Conservation (phyloP, 2,797 vertebrate genomes). For the Phoebastria nigripes region DNA sequence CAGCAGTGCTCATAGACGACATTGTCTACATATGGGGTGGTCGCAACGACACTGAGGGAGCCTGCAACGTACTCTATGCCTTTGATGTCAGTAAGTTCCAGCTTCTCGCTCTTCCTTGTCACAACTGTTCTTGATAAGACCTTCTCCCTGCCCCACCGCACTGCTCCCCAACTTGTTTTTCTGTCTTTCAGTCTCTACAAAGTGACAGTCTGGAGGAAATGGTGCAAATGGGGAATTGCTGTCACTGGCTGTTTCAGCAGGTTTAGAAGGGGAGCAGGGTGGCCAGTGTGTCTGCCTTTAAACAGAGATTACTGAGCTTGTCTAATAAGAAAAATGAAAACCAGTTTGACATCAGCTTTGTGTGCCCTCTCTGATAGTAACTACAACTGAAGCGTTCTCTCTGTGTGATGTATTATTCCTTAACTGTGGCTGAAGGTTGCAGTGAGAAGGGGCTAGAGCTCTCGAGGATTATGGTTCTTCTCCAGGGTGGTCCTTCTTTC, state of each 20-base stretch:
- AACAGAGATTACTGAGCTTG: not conserved
- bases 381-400: not conserved
- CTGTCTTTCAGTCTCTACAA: not conserved
- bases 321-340: no score
- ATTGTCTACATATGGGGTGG: constrained; percentile 97
- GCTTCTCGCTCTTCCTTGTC: not conserved
- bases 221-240: not conserved
- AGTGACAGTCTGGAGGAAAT: not conserved
- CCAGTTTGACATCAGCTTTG: no score
- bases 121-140: not conserved
- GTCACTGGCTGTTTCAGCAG: not conserved
- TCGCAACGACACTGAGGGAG: constrained; percentile 95
- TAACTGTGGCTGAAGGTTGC: not conserved
- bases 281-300: not conserved
- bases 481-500: not conserved
- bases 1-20: constrained; percentile 94
- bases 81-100: constrained; percentile 93
- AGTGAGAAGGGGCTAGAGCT: not conserved
- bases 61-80: constrained; percentile 96
- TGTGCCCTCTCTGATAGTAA: not conserved
- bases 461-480: not conserved
- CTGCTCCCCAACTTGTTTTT: not conserved
- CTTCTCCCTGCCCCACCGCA: not conserved
- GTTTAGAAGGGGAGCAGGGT: not conserved
- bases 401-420: not conserved